Percentiles rank a stretch among this genome's conserved stretches.
Conservation (phyloP, 1,140 invertebrate species). For the Periplaneta americana region DNA sequence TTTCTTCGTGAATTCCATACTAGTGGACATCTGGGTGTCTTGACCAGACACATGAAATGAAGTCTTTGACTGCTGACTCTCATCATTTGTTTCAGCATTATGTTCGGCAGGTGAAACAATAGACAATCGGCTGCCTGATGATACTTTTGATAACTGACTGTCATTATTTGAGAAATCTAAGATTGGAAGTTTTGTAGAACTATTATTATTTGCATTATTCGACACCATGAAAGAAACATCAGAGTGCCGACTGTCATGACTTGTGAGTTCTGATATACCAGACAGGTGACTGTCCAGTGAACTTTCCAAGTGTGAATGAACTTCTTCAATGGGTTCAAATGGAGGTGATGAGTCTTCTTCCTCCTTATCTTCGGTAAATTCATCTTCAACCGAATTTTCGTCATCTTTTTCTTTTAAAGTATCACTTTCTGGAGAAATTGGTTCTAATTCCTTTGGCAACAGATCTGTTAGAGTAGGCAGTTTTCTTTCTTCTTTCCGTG, state of each 20-base stretch:
- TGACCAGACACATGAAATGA: neutral
- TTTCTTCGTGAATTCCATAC: neutral
- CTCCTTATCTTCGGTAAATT: conserved; percentile 25
- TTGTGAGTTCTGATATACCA: conserved; percentile 51
- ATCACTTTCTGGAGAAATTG: conserved; percentile 70
- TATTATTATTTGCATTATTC: conserved; percentile 37
- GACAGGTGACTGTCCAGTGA: conserved; percentile 52
- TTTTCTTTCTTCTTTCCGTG: neutral
- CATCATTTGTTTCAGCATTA: neutral
- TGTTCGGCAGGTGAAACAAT: neutral
- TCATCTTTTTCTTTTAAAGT: conserved; percentile 28
- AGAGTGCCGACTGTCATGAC: conserved; percentile 33
- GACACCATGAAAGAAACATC: conserved; percentile 16
- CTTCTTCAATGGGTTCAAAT: conserved; percentile 55
- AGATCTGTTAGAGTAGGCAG: conserved; percentile 39
- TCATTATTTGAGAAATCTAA: conserved; percentile 44
- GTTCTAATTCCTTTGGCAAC: conserved; percentile 67
- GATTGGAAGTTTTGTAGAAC: conserved; percentile 27
- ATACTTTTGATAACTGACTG: conserved; percentile 53
- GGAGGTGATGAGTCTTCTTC: conserved; percentile 48
- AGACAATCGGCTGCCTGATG: conserved; percentile 46
- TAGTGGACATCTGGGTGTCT: neutral
- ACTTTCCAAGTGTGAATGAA: conserved; percentile 33
- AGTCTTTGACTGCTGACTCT: neutral
- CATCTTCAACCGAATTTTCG: conserved; percentile 21